Evolutionary conservation across 2,797 vertebrate genomes (phyloP).

Genomic region (Anabacerthia variegaticeps): DNA sequence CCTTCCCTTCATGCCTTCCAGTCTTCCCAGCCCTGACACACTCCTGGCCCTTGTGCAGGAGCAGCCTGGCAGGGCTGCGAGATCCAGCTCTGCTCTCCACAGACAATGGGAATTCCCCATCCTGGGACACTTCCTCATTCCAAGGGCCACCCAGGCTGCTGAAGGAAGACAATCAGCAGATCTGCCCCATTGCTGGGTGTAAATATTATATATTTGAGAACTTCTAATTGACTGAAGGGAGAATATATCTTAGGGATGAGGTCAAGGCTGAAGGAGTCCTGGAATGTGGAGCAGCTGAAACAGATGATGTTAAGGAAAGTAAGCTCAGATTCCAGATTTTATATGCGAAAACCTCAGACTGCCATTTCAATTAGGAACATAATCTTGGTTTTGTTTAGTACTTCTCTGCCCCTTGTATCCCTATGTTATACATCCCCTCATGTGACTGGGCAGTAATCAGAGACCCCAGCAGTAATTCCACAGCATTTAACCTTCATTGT

Average conservation of each 20-base stretch:
- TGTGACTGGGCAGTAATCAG: neutral
- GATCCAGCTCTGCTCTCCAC: neutral
- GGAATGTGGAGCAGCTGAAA: conserved; percentile 67
- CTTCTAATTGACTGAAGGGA: conserved; percentile 35
- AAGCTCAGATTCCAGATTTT: conserved; percentile 52
- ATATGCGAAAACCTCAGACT: conserved; percentile 11
- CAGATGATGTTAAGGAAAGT: conserved; percentile 29
- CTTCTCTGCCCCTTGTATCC: conserved; percentile 18
- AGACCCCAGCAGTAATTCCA: conserved; percentile 9
- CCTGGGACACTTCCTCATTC: neutral
- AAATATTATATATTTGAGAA: conserved; percentile 47
- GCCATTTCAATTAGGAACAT: conserved; percentile 46
- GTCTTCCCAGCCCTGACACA: neutral
- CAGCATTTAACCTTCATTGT: conserved; percentile 41
- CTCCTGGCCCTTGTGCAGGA: neutral
- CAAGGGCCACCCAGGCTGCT: conserved; percentile 47
- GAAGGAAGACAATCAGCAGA: conserved; percentile 13
- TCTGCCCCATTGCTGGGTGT: neutral
- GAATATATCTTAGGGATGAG: conserved; percentile 32
- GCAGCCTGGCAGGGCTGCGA: neutral
- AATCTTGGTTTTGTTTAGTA: conserved; percentile 53
- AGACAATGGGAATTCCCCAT: neutral
- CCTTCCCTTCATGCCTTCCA: neutral
- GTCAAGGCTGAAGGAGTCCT: conserved; percentile 52
- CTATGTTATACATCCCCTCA: conserved; percentile 13